A percentile compares a stretch with the other conserved stretches of the same genome.
Evolutionary conservation across 2,888 invertebrate genomes (phyloP).

Genomic region (Anthophora plumipes): DNA sequence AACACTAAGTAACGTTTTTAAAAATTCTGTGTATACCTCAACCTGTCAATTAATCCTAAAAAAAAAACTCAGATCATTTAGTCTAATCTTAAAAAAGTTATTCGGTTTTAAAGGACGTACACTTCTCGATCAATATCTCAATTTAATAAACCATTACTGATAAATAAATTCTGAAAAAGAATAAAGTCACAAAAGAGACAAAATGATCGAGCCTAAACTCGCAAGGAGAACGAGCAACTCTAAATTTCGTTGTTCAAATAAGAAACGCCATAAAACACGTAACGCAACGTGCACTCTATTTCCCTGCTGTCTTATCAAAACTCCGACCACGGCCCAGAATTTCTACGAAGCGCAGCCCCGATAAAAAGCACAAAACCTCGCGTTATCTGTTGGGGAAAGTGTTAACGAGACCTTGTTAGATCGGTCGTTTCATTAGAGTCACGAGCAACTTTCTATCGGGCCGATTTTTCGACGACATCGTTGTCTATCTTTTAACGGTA

Average conservation of each 20-base stretch:
- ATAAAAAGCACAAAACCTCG: neutral
- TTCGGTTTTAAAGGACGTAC: too few species aligned
- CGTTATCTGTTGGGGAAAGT: constrained; percentile 38
- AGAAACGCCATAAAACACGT: neutral
- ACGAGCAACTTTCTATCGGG: constrained; percentile 46
- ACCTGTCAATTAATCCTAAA: too few species aligned
- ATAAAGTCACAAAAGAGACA: neutral
- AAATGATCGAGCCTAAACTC: neutral
- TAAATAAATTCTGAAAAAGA: neutral
- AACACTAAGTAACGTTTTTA: too few species aligned
- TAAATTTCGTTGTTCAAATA: neutral
- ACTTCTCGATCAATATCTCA: too few species aligned
- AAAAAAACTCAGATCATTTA: too few species aligned
- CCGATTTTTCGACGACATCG: constrained; percentile 36
- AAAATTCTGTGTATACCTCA: too few species aligned
- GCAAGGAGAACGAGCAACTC: neutral
- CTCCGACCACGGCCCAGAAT: neutral
- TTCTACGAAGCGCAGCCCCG: neutral
- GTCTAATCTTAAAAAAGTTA: too few species aligned
- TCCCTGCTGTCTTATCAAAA: constrained; percentile 1
- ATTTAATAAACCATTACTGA: too few species aligned
- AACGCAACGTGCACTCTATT: neutral
- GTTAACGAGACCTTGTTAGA: constrained; percentile 27
- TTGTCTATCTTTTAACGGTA: constrained; percentile 33
- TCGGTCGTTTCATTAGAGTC: constrained; percentile 46